Base-by-base conservation (phyloP, 1,140 invertebrate genomes). In the Brachionus calyciflorus region DNA sequence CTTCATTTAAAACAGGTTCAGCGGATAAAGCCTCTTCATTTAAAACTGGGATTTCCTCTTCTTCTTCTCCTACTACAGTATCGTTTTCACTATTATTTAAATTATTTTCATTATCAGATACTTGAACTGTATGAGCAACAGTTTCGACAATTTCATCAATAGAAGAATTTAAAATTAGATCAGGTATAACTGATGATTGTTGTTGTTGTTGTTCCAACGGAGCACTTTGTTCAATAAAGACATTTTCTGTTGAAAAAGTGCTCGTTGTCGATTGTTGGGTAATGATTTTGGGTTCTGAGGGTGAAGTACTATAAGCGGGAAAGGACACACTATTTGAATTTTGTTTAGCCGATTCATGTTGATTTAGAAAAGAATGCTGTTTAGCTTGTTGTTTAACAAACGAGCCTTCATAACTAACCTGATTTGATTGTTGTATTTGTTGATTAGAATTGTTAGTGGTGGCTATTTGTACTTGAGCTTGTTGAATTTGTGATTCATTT, bases 351-450 rank as follows among this genome's bases (percentile, higher is more conserved):
- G 21, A 14, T 26, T 65, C 60, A n/a, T 44, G 37, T n/a, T 41
- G 57, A 10, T 14, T 28, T 17, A 51, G n/a, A n/a, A 37, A 26
- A 60, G 26, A 33, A 60, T 33, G 26, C 14, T 60, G 30, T 33
- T 24, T 28, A 65, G 60, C 60, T 44, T 65, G 33, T 65, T 60
- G 33, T 21, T 60, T 37, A 60, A 60, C 17, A 60, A 33, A 60
- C 19, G 55, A 60, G 33, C 33, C 33, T 0, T 60, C 55, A 60
- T 60, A n/a, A 60, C 55, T 60, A 60, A 65, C 33, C 60, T 65
- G 60, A 7, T 46, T 5, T 46, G 4, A 14, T 46, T 17, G 44
- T 14, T 46, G n/a, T 14, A 46, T 46, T 37, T 37, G 33, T 37
- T 37, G 33, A 24, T 24, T 65, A 14, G 33, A 30, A 14, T 44